phyloP scores from a whole-genome alignment of 2,888 invertebrate species.

The Hypselothyrea guttata region DNA sequence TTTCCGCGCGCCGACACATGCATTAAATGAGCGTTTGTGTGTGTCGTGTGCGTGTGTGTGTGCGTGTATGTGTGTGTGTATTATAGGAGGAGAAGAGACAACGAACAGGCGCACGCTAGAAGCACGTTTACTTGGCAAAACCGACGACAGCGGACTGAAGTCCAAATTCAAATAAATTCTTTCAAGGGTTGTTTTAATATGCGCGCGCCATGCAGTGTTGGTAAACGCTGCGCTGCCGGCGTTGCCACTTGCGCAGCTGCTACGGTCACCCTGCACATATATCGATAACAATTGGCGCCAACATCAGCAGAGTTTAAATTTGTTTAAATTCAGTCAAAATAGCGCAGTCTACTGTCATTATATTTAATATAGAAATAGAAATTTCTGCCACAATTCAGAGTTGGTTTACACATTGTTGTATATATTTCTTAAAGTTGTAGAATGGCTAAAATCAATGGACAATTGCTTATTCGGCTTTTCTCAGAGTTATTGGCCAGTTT shows the following conservation, averaged over 20 bases:
- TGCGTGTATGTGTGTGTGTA: slow-evolving; percentile 38
- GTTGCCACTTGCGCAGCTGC: slow-evolving; percentile 22
- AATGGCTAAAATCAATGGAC: too few relatives aligned
- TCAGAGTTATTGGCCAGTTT: slow-evolving; percentile 29
- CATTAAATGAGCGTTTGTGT: slow-evolving; percentile 20
- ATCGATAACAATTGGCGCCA: too few relatives aligned
- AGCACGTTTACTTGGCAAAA: slow-evolving; percentile 79
- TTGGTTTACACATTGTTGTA: too few relatives aligned
- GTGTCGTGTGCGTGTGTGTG: slow-evolving; percentile 15
- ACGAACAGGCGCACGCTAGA: slow-evolving; percentile 52
- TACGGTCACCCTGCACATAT: slow-evolving; percentile 25
- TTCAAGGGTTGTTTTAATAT: slow-evolving; percentile 28
- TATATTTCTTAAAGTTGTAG: too few relatives aligned
- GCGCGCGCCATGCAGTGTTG: slow-evolving; percentile 22
- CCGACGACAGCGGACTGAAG: slow-evolving; percentile 75
- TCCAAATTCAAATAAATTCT: slow-evolving; percentile 32
- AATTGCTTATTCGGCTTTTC: too few relatives aligned
- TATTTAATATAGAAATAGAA: too few relatives aligned
- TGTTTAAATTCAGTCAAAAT: too few relatives aligned
- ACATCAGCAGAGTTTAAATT: too few relatives aligned
- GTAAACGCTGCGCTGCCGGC: background rate
- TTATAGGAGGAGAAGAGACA: slow-evolving; percentile 33
- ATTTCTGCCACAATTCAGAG: too few relatives aligned
- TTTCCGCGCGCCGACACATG: slow-evolving; percentile 51
- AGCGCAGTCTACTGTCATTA: too few relatives aligned